phyloP scores from a whole-genome alignment of 2,888 invertebrate genomes.

The Dioctria rufipes region DNA sequence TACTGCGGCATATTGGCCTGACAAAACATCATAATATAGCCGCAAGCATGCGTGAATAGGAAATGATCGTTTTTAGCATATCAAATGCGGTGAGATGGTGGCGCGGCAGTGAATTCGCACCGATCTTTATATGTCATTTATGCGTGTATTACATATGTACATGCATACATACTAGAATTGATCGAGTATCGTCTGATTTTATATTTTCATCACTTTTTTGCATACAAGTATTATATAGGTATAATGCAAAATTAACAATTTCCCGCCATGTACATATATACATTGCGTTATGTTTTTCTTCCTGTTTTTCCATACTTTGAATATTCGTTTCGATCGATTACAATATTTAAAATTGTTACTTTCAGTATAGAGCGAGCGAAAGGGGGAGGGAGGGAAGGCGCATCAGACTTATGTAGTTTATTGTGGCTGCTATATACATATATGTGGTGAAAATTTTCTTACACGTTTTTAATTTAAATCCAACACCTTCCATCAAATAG shows the following conservation, averaged over 20 bases:
- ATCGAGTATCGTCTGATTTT: background rate
- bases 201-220: background rate
- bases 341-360: no score
- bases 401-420: no score
- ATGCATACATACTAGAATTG: background rate
- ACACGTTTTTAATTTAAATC: background rate
- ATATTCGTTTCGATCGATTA: no score
- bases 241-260: background rate
- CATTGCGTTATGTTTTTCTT: background rate
- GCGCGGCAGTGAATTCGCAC: background rate
- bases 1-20: background rate
- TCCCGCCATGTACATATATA: background rate
- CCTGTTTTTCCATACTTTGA: background rate
- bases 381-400: no score
- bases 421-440: no score
- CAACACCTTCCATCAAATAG: background rate
- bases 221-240: background rate
- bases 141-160: background rate
- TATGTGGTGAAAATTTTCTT: background rate
- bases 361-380: no score
- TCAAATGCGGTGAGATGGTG: constrained; percentile 15
- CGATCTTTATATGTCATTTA: background rate
- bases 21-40: background rate
- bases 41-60: constrained; percentile 17
- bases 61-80: constrained; percentile 40